Base-by-base conservation (phyloP, 2,888 invertebrate species). In the Agapostemon virescens region DNA sequence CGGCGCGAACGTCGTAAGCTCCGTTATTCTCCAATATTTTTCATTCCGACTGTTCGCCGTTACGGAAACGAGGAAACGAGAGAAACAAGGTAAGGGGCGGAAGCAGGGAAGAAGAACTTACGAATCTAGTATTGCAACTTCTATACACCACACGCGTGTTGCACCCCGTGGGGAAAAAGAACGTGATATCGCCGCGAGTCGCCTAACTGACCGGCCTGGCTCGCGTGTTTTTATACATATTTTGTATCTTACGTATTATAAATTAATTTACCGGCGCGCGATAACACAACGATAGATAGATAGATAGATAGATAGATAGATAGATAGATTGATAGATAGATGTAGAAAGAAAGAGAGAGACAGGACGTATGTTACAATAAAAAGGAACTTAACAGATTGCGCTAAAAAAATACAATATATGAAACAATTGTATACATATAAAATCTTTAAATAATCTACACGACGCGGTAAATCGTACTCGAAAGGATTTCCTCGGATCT, bases 361-460 rank as follows among this genome's bases (percentile, higher is more conserved):
- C 83, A 84, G 86, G 84, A 85, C 84, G 75, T 90, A 89, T 89
- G 82, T 85, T 85, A 88, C 86, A 89, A 87, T 88, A 83, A 86
- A 88, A 85, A 90, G 88, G 90, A 90, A 91, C 88, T 88, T 86
- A 88, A 89, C 76, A 85, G 84, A 89, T 90, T 88, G 87, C 87
- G 86, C 89, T 91, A 90, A 89, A 90, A 89, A 90, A 90, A 90
- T 89, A 90, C 84, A 89, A 89, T 88, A 90, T 90, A 89, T 88
- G 86, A 90, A 91, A 91, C 90, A 90, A 90, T 86, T 88, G 84
- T 90, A 88, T 89, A 91, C 85, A 90, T 89, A 90, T 89, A 90
- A 89, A 90, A 89, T 88, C 86, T 90, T 88, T 87, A 88, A 90
- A 89, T 89, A 89, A 89, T 88, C 87, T 90, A 90, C 87, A 86